phyloP scores from a whole-genome alignment of 1,140 invertebrate genomes.

The Euura saliciscinereae region DNA sequence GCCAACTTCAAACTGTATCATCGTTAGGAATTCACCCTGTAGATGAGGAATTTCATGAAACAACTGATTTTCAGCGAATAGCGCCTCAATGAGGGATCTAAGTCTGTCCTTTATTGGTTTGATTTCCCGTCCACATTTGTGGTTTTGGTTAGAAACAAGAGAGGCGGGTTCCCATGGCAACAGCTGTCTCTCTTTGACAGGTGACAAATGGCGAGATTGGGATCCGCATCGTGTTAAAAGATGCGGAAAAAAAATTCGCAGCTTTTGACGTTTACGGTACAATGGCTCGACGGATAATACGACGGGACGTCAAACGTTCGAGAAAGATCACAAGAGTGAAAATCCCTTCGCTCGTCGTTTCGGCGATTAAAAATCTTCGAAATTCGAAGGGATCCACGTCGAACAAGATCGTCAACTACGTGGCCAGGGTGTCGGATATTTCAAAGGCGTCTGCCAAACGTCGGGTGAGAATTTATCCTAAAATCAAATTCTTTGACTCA shows the following conservation, averaged over 20 bases:
- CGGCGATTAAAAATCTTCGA: constrained; percentile 31
- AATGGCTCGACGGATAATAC: not conserved
- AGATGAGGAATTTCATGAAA: too few species aligned
- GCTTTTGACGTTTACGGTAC: not conserved
- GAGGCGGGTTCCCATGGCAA: not conserved
- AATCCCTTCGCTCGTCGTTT: constrained; percentile 12
- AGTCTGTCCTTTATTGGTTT: too few species aligned
- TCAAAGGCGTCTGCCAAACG: not conserved
- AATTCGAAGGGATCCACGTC: constrained; percentile 30
- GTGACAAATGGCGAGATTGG: not conserved
- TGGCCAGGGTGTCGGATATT: constrained; percentile 13
- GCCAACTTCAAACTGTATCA: too few species aligned
- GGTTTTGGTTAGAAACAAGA: not conserved
- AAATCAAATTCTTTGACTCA: too few species aligned
- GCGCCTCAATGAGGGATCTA: too few species aligned
- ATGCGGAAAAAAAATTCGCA: not conserved
- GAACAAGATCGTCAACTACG: constrained; percentile 33
- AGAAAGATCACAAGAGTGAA: not conserved
- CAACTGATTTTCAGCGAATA: too few species aligned
- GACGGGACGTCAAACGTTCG: not conserved
- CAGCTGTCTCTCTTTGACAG: not conserved
- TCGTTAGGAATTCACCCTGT: too few species aligned
- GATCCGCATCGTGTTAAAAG: not conserved
- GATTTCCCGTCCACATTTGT: too few species aligned
- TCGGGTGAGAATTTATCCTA: not conserved